A percentile compares a stretch with the other conserved stretches of the same genome.
Conservation (phyloP, 2,113 vertebrate genomes). For the Otolemur garnettii region DNA sequence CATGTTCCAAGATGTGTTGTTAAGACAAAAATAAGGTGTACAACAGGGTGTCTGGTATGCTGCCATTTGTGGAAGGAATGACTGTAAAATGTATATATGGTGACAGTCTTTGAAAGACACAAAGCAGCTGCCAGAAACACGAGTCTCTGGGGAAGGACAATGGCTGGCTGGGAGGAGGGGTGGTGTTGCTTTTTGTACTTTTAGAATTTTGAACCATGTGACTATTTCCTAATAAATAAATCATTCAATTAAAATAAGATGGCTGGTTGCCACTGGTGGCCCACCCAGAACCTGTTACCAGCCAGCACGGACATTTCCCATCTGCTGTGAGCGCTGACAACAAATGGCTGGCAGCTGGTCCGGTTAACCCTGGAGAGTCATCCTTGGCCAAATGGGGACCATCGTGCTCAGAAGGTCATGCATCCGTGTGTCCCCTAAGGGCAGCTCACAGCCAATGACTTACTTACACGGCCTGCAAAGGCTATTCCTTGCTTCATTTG, state of each 20-base stretch:
- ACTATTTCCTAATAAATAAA: conserved; percentile 1
- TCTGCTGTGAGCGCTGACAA: background rate
- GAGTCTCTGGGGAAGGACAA: background rate
- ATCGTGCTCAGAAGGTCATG: background rate
- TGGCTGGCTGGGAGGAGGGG: background rate
- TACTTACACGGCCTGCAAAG: background rate
- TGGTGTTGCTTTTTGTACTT: background rate
- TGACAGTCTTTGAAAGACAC: background rate
- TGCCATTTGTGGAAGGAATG: background rate
- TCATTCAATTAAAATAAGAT: conserved; percentile 23
- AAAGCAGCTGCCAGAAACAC: background rate
- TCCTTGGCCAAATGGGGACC: background rate
- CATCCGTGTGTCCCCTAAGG: background rate
- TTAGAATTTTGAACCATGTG: background rate
- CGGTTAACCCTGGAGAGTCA: background rate
- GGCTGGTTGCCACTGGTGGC: background rate
- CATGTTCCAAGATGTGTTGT: background rate
- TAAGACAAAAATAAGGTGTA: background rate
- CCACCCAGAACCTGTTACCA: background rate
- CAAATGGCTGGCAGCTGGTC: background rate
- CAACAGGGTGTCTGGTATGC: background rate
- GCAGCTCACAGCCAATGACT: background rate
- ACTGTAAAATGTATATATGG: background rate
- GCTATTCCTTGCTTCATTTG: background rate
- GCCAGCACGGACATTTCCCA: background rate